phyloP scores from a whole-genome alignment of 37 sponge, comb jelly and placozoan species.

The Ephydatia muelleri region DNA sequence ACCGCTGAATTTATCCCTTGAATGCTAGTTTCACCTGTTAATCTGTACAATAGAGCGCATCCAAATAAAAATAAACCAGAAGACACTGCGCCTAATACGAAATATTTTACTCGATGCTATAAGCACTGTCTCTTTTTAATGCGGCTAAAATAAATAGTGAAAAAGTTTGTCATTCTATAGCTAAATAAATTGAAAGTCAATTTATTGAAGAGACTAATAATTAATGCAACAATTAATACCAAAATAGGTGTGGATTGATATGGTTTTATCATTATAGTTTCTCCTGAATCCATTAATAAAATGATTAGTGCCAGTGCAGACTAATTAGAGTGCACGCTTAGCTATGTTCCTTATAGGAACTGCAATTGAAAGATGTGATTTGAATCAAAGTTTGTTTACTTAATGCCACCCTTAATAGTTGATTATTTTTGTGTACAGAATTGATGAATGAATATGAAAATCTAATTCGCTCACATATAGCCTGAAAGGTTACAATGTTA shows the following conservation, averaged over 20 bases:
- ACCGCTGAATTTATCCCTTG: slow-evolving; percentile 48
- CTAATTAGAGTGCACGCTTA: too few species aligned
- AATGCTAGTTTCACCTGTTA: slow-evolving; percentile 59
- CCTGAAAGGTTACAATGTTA: too few species aligned
- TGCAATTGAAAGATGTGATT: too few species aligned
- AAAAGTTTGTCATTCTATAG: slow-evolving; percentile 67
- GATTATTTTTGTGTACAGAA: too few species aligned
- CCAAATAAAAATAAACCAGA: slow-evolving; percentile 77
- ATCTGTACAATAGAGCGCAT: slow-evolving; percentile 59
- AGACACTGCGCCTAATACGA: slow-evolving; percentile 69
- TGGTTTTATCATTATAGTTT: too few species aligned
- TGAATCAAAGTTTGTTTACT: too few species aligned
- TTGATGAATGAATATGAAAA: too few species aligned
- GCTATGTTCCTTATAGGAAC: too few species aligned
- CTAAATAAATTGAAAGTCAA: slow-evolving; percentile 68
- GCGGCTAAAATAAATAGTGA: slow-evolving; percentile 64
- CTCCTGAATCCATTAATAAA: too few species aligned
- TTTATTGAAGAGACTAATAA: slow-evolving; percentile 71
- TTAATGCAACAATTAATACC: not conserved
- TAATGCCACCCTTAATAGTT: too few species aligned
- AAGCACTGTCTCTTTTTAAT: slow-evolving; percentile 59
- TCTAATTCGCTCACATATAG: too few species aligned
- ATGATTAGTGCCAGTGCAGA: too few species aligned
- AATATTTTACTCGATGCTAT: slow-evolving; percentile 69
- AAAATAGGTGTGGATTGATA: not conserved